Conservation (phyloP, 2,888 invertebrate species). For the Ichneumoninae sp. region DNA sequence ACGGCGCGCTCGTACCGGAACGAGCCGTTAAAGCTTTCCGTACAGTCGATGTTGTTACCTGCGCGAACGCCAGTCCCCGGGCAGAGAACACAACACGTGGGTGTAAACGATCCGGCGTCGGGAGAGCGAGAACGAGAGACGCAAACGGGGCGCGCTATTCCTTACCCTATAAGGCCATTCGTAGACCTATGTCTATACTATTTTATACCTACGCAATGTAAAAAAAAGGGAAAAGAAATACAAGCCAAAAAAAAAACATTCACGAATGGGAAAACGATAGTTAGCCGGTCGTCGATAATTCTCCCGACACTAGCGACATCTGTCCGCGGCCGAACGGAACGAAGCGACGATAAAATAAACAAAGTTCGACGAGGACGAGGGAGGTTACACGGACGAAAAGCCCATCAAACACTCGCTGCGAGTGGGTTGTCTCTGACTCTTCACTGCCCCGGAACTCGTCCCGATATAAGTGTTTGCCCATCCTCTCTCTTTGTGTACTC, state of each 20-base stretch:
- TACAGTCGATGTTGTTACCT: constrained; percentile 42
- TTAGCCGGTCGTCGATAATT: neutral
- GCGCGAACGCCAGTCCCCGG: constrained; percentile 37
- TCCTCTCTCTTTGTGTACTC: constrained; percentile 44
- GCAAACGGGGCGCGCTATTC: constrained; percentile 71
- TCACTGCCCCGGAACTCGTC: constrained; percentile 38
- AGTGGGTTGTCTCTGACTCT: constrained; percentile 43
- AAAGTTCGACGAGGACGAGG: constrained; percentile 27
- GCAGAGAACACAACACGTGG: constrained; percentile 73
- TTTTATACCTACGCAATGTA: constrained; percentile 17
- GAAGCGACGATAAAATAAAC: constrained; percentile 43
- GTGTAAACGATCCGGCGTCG: constrained; percentile 78
- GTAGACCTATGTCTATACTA: constrained; percentile 53
- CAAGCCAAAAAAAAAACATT: constrained; percentile 38
- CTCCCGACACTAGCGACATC: constrained; percentile 11
- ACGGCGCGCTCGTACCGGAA: constrained; percentile 38
- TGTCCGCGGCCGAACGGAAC: neutral
- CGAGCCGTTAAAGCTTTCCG: constrained; percentile 24
- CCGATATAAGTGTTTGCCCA: constrained; percentile 47
- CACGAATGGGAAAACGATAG: neutral
- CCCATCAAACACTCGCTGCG: constrained; percentile 57
- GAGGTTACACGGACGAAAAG: constrained; percentile 39
- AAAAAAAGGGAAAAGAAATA: neutral
- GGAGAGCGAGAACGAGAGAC: constrained; percentile 75
- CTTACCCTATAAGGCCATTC: constrained; percentile 80